Base-by-base conservation (phyloP, 1,140 invertebrate genomes). In the Anastrepha ludens region DNA sequence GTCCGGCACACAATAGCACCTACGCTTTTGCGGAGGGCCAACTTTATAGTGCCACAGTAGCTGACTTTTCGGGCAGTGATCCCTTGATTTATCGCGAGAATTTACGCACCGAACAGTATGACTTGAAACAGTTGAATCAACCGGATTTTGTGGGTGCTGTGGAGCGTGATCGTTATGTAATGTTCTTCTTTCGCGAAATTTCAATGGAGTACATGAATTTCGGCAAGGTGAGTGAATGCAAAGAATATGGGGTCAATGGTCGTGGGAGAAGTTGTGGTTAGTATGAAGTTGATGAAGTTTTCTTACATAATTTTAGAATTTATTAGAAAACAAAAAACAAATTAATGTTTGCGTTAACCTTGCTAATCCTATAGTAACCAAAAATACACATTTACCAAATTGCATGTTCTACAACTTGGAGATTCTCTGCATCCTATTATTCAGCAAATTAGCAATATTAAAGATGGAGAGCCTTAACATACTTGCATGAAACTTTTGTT, bases 161-260 rank as follows among this genome's bases (percentile, higher is more conserved):
- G 90, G 96, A 96, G 87, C 97, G 98, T 91, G 97, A 96, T 65
- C 98, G 98, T 90, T 98, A 97, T 93, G 97, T 99, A 62, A 98
- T 99, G 93, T 99, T 99, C 94, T 99, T 99, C 94, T 99, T 98
- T 93, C 95, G 98, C 60, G 98, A 99, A 94, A 97, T 97, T 13
- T 98, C 98, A 60, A 97, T 99, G 17, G 98, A 99, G 94, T 98
- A 97, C 93, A 98, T 98, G 94, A 99, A 99, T 94, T 99, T 98
- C 93, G 98, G 98, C 93, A 98, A 93, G 85, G 92, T 89, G 50
- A 86, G 55, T 62, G 59, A 17, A 2, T 39, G 20, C 9, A 20
- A 29, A 8, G 20, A 29, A 39, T 65, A 3, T 65, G 29, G 64
- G 64, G 8, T 67, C 29, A 67, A 39, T 67, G 41, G 15, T 13